Evolutionary conservation across 1,140 invertebrate species (phyloP).

Genomic region (Planococcus citri): DNA sequence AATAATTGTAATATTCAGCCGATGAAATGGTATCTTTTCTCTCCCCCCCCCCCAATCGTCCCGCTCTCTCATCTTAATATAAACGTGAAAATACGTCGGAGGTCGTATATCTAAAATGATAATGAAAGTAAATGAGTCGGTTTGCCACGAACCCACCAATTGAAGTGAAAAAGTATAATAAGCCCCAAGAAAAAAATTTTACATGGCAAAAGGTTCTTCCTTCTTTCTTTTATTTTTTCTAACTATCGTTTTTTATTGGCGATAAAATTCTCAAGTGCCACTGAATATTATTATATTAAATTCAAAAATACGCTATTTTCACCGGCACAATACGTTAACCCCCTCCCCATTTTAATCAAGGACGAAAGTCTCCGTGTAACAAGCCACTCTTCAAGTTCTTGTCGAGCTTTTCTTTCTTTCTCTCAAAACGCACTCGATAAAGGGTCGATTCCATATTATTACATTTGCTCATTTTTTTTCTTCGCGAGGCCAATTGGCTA

Average conservation of each 20-base stretch:
- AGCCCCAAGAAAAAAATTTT: slow-evolving; percentile 24
- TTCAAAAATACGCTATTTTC: slow-evolving; percentile 18
- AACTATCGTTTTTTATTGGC: slow-evolving; percentile 27
- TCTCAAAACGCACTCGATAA: slow-evolving; percentile 1
- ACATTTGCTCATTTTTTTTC: background rate
- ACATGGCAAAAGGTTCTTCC: slow-evolving; percentile 24
- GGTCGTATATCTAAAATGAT: slow-evolving; percentile 11
- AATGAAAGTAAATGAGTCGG: slow-evolving; percentile 13
- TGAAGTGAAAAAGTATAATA: background rate
- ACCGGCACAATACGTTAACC: slow-evolving; percentile 14
- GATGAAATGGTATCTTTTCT: background rate
- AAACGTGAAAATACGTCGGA: background rate
- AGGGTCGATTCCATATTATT: background rate
- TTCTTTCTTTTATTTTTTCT: slow-evolving; percentile 17
- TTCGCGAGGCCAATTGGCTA: background rate
- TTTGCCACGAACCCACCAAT: background rate
- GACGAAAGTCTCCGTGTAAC: slow-evolving; percentile 5
- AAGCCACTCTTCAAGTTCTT: background rate
- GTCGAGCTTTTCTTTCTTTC: background rate
- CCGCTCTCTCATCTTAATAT: background rate
- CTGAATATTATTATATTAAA: slow-evolving; percentile 26
- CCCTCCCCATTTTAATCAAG: slow-evolving; percentile 10
- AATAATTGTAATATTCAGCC: background rate
- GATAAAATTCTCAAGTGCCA: slow-evolving; percentile 27
- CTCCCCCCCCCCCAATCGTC: too few species aligned